phyloP scores from a whole-genome alignment of 2,888 invertebrate species.

The Cataglyphis rosenhaueri region DNA sequence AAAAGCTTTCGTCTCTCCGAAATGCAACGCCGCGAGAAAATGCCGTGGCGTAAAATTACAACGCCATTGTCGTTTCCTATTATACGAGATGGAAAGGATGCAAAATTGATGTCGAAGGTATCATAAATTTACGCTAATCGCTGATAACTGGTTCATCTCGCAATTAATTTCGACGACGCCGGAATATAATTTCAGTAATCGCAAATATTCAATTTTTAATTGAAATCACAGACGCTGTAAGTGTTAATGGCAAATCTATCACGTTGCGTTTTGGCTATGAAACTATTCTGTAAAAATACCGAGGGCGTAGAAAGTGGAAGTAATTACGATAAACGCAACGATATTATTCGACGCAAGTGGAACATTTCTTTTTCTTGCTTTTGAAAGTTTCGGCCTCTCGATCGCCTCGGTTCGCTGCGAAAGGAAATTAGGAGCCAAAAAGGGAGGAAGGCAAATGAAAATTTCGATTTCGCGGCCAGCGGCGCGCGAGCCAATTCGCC shows the following conservation, averaged over 20 bases:
- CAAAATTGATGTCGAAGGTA: constrained; percentile 38
- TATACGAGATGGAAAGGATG: not conserved
- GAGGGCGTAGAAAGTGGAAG: not conserved
- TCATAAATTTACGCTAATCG: not conserved
- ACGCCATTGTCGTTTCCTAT: constrained; percentile 37
- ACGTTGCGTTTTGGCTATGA: not conserved
- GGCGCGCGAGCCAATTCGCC: not conserved
- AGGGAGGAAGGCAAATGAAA: constrained; percentile 62
- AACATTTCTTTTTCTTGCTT: not conserved
- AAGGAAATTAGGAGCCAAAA: constrained; percentile 50
- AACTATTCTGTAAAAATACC: not conserved
- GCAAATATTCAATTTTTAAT: not conserved
- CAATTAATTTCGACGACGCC: constrained; percentile 19
- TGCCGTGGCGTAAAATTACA: constrained; percentile 44
- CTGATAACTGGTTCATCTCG: not conserved
- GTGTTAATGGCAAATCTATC: not conserved
- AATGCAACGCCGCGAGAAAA: constrained; percentile 31
- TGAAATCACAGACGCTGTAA: not conserved
- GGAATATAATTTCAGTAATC: not conserved
- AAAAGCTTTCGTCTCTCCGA: not conserved
- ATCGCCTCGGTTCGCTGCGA: constrained; percentile 10
- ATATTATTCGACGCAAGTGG: not conserved
- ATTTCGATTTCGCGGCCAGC: constrained; percentile 53
- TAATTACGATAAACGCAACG: not conserved
- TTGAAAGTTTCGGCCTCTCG: not conserved